Base-by-base conservation (phyloP, 2,888 invertebrate genomes). In the Kryphioiulus occultus region DNA sequence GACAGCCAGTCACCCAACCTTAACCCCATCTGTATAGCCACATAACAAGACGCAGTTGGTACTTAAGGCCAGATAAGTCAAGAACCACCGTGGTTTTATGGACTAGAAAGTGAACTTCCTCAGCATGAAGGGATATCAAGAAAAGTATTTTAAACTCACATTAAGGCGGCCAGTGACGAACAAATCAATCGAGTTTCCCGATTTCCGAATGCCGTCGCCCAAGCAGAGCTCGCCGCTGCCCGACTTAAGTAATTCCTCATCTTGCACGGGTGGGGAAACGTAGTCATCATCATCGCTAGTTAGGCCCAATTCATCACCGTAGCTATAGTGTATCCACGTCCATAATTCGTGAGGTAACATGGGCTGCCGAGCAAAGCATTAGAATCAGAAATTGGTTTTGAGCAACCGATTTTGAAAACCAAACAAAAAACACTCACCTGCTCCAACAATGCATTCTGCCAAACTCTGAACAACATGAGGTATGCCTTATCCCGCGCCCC, bases 361-460 rank as follows among this genome's bases (percentile, higher is more conserved):
- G 85, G 95, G 95, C 94, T 94, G 17, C 10, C 10, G 91, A 4
- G 91, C 90, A 12, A 47, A 44, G 22, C 85, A 88, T 47, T 83
- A 35, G 53, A 39, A 78, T 59, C 32, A 35, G 17, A 42, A 47
- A 47, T 47, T 30, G 39, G 2, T 85, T 85, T 32, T 15, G 2
- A 1, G 39, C 1, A 35, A 7, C 2, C 39, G 10, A 42, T 30
- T 47, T 47, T 15, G n/a, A n/a, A n/a, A n/a, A n/a, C n/a, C n/a
- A n/a, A n/a, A n/a, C n/a, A n/a, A n/a, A n/a, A n/a, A n/a, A n/a
- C n/a, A n/a, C 85, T 78, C 30, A 93, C 93, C 94, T 97, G 96
- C 92, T 97, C 97, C 94, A 98, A 95, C 89, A 98, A 95, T 88
- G 97, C 97, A 93, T 97, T 98, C 93, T 98, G 98, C 98, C 98